A percentile compares a stretch with the other conserved stretches of the same genome.
Evolutionary conservation across 2,113 vertebrate species (phyloP).

Genomic region (Tursiops truncatus): DNA sequence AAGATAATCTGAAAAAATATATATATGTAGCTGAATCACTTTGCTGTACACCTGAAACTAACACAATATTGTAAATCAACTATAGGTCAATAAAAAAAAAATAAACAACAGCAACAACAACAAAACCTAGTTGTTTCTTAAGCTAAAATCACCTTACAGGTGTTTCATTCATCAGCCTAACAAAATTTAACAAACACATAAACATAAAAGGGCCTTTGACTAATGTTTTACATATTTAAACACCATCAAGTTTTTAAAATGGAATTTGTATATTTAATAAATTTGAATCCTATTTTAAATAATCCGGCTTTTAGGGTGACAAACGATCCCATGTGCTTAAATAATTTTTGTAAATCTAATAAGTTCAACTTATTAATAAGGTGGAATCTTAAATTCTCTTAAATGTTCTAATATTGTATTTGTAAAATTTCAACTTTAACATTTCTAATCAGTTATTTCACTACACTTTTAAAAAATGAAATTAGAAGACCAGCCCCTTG

Average conservation of each 20-base stretch:
- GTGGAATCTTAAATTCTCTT: neutral
- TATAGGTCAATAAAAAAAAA: neutral
- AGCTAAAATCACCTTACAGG: neutral
- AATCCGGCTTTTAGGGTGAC: neutral
- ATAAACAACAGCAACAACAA: neutral
- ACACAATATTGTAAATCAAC: neutral
- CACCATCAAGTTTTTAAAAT: neutral
- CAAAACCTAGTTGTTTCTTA: neutral
- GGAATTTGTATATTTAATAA: neutral
- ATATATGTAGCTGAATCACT: neutral
- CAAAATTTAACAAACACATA: neutral
- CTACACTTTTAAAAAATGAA: neutral
- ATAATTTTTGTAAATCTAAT: neutral
- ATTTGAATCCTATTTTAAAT: neutral
- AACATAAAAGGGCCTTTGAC: neutral
- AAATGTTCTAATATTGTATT: neutral
- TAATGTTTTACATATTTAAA: constrained; percentile 35
- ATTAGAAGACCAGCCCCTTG: neutral
- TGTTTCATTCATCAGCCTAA: neutral
- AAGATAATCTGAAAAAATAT: neutral
- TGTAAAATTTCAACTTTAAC: neutral
- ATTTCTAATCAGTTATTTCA: neutral
- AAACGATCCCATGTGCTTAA: neutral
- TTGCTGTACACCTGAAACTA: neutral
- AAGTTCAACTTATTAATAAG: neutral